Conservation (phyloP, 1,140 invertebrate species). For the Thalassaphorura encarpata region DNA sequence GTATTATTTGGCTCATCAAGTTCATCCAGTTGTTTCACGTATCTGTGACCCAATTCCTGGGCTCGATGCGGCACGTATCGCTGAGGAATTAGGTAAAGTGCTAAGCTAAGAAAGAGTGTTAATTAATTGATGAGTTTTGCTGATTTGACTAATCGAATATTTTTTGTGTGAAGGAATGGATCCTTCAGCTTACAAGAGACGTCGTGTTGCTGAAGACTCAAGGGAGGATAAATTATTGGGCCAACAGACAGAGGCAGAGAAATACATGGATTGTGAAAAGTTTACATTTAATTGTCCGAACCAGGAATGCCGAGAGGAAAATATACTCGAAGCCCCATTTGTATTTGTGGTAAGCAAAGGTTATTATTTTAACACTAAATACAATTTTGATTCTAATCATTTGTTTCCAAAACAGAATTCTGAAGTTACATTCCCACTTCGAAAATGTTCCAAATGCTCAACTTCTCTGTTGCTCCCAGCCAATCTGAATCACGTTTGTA, state of each 20-base stretch:
- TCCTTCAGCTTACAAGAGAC: conserved; percentile 41
- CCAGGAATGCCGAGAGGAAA: conserved; percentile 38
- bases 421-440: conserved; percentile 45
- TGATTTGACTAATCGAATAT: too few species aligned
- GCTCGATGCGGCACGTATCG: conserved; percentile 77
- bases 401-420: too few species aligned
- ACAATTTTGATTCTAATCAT: too few species aligned
- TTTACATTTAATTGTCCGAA: conserved; percentile 41
- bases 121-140: too few species aligned
- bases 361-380: background rate
- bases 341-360: conserved; percentile 33
- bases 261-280: conserved; percentile 60
- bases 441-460: conserved; percentile 53
- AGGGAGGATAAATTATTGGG: conserved; percentile 44
- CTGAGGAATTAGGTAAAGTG: conserved; percentile 71
- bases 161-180: conserved; percentile 40
- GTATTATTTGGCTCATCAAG: conserved; percentile 77
- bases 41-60: conserved; percentile 93
- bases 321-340: conserved; percentile 39
- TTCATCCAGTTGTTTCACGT: conserved; percentile 87
- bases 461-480: conserved; percentile 48
- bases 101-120: too few species aligned
- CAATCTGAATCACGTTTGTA: conserved; percentile 53
- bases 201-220: conserved; percentile 39
- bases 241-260: conserved; percentile 50